Conservation (phyloP, 2,888 invertebrate species). For the Parochlus steinenii region DNA sequence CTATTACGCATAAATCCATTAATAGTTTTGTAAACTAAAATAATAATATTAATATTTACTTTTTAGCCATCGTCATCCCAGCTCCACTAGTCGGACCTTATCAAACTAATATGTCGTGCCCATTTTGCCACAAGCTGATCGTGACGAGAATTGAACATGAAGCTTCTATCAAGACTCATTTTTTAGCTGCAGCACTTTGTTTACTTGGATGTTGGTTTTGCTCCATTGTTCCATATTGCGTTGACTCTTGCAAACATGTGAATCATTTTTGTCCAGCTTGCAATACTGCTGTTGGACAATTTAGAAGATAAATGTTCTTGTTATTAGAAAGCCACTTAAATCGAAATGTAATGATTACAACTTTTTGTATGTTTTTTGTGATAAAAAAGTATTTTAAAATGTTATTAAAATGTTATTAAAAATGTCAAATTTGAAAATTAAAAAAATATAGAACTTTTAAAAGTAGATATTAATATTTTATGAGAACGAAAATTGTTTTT, state of each 20-base stretch:
- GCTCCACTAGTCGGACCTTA: not conserved
- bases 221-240: not conserved
- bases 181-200: not conserved
- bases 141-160: not conserved
- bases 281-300: too few species aligned
- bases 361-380: too few species aligned
- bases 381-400: too few species aligned
- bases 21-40: not conserved
- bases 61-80: conserved; percentile 3
- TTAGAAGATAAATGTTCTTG: too few species aligned
- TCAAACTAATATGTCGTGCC: conserved; percentile 1
- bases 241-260: not conserved
- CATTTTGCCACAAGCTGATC: not conserved
- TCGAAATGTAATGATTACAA: too few species aligned
- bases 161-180: not conserved
- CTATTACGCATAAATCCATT: too few species aligned
- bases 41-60: not conserved
- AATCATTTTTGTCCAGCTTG: not conserved
- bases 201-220: conserved; percentile 1
- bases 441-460: too few species aligned
- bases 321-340: too few species aligned
- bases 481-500: too few species aligned
- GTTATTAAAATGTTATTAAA: too few species aligned
- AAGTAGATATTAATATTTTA: too few species aligned
- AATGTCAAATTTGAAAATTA: too few species aligned